A percentile compares a stretch with the other conserved stretches of the same genome.
Evolutionary conservation across 2,797 vertebrate species (phyloP).

Genomic region (Philypnodon macrostomus): DNA sequence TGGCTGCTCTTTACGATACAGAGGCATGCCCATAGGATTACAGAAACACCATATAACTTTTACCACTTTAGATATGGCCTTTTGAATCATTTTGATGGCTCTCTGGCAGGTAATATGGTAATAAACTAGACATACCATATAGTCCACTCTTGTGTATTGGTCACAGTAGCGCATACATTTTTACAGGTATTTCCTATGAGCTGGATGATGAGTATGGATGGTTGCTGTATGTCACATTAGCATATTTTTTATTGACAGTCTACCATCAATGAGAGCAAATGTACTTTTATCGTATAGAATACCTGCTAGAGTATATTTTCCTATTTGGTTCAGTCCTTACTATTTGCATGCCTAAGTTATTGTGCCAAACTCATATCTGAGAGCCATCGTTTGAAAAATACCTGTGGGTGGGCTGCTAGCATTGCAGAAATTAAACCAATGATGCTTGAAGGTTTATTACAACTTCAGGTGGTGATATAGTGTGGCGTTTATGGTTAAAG

Average conservation of each 20-base stretch:
- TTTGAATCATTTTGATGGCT: background rate
- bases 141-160: background rate
- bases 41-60: background rate
- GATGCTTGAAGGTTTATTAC: slow-evolving; percentile 27
- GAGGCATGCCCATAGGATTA: slow-evolving; percentile 23
- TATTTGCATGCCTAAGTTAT: slow-evolving; percentile 31
- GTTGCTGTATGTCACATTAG: too few species aligned
- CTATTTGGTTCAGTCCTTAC: slow-evolving; percentile 41
- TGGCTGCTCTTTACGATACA: slow-evolving; percentile 1
- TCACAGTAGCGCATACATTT: slow-evolving; percentile 5
- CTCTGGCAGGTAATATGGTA: background rate
- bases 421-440: slow-evolving; percentile 14
- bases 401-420: slow-evolving; percentile 43
- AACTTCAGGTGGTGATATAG: background rate
- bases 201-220: slow-evolving; percentile 1
- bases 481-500: slow-evolving; percentile 1
- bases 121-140: slow-evolving; percentile 2
- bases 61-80: background rate
- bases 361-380: slow-evolving; percentile 28
- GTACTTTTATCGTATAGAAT: slow-evolving; percentile 7
- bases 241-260: too few species aligned
- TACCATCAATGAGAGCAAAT: too few species aligned
- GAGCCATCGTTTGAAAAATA: slow-evolving; percentile 44
- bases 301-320: slow-evolving; percentile 22
- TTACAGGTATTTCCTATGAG: too few species aligned